These are phyloP conservation scores for Neomorphus geoffroyi DNA, from an alignment of 2,797 vertebrate species.

Conservation along the genomic window DNA sequence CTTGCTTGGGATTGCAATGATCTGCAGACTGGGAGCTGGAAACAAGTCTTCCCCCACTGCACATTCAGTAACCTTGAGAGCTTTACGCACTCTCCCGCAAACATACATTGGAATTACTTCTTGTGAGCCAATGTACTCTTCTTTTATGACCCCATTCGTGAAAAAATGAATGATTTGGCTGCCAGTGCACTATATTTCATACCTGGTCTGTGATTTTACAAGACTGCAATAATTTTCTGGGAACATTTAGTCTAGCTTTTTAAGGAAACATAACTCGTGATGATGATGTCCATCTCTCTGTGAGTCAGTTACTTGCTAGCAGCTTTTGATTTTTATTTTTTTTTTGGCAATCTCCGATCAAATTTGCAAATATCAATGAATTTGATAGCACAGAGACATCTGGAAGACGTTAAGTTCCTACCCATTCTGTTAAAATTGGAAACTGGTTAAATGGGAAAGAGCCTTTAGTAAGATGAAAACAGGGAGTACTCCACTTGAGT, in stretches of 20 bases:
- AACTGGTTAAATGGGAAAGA: not conserved
- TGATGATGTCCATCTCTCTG: not conserved
- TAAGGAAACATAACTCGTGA: not conserved
- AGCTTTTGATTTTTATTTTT: not conserved
- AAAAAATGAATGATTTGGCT: not conserved
- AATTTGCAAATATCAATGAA: not conserved
- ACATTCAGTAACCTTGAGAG: not conserved
- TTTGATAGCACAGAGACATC: not conserved
- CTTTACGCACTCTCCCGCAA: not conserved
- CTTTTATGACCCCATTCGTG: not conserved
- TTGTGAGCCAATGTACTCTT: not conserved
- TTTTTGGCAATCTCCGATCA: not conserved
- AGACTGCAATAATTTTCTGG: not conserved
- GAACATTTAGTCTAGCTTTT: not conserved
- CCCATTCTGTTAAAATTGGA: not conserved
- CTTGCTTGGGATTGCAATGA: not conserved
- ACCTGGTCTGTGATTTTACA: not conserved
- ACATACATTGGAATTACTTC: not conserved
- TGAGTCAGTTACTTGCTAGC: not conserved
- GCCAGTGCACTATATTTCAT: not conserved
- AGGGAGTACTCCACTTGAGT: not conserved
- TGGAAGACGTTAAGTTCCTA: conserved; percentile 2
- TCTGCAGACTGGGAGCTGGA: not conserved
- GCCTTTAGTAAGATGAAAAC: not conserved
- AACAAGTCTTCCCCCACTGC: not conserved